Percentiles rank a stretch among this genome's conserved stretches.
Evolutionary conservation across 2,797 vertebrate genomes (phyloP).

Genomic region (Carcharodon carcharias): DNA sequence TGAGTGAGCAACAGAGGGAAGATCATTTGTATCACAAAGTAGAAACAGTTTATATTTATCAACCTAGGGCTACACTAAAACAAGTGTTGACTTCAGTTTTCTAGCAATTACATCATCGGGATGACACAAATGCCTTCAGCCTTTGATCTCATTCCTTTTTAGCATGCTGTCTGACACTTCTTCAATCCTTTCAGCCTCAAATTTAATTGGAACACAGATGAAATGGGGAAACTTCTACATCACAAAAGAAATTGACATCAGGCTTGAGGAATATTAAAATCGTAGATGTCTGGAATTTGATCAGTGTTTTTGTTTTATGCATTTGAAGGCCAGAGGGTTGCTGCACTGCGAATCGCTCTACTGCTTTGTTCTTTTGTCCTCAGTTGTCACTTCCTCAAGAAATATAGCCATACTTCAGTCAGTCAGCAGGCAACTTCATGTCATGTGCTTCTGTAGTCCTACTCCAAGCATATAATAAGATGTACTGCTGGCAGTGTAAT

Average conservation of each 20-base stretch:
- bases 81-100: not conserved
- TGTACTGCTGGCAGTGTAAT: not conserved
- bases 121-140: not conserved
- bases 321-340: not conserved
- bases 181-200: not conserved
- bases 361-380: slow-evolving; percentile 17
- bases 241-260: not conserved
- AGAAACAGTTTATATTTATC: not conserved
- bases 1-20: not conserved
- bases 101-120: not conserved
- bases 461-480: slow-evolving; percentile 20
- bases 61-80: not conserved
- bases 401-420: not conserved
- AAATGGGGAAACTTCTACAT: not conserved
- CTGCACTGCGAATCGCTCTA: not conserved
- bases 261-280: not conserved
- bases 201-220: not conserved
- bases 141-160: not conserved
- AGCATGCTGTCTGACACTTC: not conserved
- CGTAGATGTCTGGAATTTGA: not conserved
- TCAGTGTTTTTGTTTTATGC: not conserved
- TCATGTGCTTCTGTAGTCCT: not conserved
- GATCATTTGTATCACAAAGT: not conserved
- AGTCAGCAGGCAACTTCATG: slow-evolving; percentile 11
- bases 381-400: slow-evolving; percentile 13